Evolutionary conservation across 1,140 invertebrate genomes (phyloP), one percentile per base, ranked within the genome.

Genomic region (Cheumatopsyche charites): DNA sequence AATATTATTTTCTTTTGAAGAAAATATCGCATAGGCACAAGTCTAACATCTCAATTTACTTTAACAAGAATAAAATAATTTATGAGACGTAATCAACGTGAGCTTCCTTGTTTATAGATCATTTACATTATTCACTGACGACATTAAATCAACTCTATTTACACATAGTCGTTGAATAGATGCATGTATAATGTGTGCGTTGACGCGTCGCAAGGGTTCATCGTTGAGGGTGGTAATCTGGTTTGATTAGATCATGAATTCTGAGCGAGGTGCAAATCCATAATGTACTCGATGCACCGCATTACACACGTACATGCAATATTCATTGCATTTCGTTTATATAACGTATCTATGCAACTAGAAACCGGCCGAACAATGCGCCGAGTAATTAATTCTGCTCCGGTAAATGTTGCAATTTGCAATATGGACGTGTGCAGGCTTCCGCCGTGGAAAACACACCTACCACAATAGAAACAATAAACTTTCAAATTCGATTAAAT

Each of bases 191-290:
- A 52, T 19, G 47, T 17, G 47, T 17, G 47, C 47, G 47, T 17
- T 52, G 47, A 52, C 15, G 47, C 47, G 7, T 52, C 19, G 47
- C 47, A 36, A 52, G 47, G 47, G 9, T 52, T 15, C 47, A 52
- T 52, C 47, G 19, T 9, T 19, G 19, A 15, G 15, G 47, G 47
- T 15, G n/a, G 47, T 36, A 36, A 36, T 36, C 29, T 36, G 45
- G 47, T 52, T 52, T 52, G 47, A 52, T 52, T 52, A 52, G 47
- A 52, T 52, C 47, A 52, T 52, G 47, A 52, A 52, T 52, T 52
- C 47, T 52, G 47, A 52, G 47, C 47, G 47, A 52, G 47, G 47
- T 52, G 47, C 47, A 52, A 52, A 52, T 52, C 47, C 47, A 19
- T 52, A 52, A 52, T 52, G 47, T 19, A 52, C 19, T 52, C 47